A percentile compares a stretch with the other conserved stretches of the same genome.
These are phyloP conservation scores for Channa maculata DNA, from an alignment of 2,113 vertebrate genomes.

Conservation along the genomic window DNA sequence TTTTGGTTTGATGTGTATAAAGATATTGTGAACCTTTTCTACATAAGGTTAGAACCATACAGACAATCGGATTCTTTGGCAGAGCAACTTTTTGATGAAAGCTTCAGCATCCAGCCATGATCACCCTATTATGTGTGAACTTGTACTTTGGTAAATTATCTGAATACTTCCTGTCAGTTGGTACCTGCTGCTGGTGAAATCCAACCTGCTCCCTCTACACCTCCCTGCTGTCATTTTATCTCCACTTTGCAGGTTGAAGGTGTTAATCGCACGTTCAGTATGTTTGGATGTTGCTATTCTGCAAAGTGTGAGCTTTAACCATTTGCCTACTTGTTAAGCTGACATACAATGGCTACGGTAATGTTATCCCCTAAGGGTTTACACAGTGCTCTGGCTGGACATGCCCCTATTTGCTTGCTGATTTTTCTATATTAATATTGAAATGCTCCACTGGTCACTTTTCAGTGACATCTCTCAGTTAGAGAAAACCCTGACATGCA, in stretches of 20 bases:
- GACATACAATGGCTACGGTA: background rate
- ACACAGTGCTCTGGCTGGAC: background rate
- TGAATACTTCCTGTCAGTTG: background rate
- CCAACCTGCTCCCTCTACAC: background rate
- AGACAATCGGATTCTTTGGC: too few relatives aligned
- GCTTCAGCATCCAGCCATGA: too few relatives aligned
- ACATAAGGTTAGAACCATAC: too few relatives aligned
- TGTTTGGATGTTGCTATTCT: background rate
- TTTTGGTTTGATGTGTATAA: too few relatives aligned
- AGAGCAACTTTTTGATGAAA: too few relatives aligned
- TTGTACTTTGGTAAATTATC: background rate
- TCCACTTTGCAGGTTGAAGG: background rate
- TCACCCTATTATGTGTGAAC: too few relatives aligned
- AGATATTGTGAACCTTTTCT: too few relatives aligned
- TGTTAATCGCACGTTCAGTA: background rate
- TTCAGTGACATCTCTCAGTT: background rate
- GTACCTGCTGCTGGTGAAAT: background rate
- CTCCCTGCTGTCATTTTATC: background rate
- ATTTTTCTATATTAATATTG: conserved; percentile 14
- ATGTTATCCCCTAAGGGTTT: background rate
- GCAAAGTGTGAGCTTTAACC: background rate
- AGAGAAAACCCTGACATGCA: background rate
- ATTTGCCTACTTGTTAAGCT: background rate
- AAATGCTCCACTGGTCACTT: background rate
- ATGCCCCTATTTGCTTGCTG: background rate